These are phyloP conservation scores for Anniella stebbinsi DNA, from an alignment of 2,797 vertebrate species.

Conservation along the genomic window DNA sequence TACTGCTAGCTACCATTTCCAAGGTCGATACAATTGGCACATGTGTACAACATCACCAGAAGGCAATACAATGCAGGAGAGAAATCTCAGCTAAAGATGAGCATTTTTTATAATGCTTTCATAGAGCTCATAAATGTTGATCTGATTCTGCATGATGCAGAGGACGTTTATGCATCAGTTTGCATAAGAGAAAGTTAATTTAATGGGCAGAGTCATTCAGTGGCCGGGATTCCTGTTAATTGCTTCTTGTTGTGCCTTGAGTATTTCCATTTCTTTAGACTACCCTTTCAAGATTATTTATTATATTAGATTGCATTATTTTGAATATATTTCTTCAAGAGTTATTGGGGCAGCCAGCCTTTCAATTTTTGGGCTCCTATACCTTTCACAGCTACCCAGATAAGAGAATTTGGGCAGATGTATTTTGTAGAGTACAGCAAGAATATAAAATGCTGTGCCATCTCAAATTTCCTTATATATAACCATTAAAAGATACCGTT, in stretches of 20 bases:
- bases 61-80: not conserved
- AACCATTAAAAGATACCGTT: not conserved
- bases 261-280: no score
- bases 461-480: not conserved
- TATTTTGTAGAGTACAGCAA: not conserved
- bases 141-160: not conserved
- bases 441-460: not conserved
- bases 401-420: not conserved
- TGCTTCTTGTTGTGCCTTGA: not conserved
- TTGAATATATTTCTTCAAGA: not conserved
- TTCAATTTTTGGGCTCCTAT: not conserved
- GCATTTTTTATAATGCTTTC: not conserved
- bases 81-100: not conserved
- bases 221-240: not conserved
- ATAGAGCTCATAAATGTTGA: conserved; percentile 5
- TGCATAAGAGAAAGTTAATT: not conserved
- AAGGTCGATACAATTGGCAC: not conserved
- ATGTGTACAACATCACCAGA: not conserved
- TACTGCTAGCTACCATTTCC: not conserved
- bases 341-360: not conserved
- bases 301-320: not conserved
- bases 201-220: not conserved
- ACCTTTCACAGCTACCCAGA: not conserved
- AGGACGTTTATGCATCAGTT: not conserved
- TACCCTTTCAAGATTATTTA: not conserved